Evolutionary conservation across 1,140 invertebrate genomes (phyloP).

Genomic region (Orussus abietinus): DNA sequence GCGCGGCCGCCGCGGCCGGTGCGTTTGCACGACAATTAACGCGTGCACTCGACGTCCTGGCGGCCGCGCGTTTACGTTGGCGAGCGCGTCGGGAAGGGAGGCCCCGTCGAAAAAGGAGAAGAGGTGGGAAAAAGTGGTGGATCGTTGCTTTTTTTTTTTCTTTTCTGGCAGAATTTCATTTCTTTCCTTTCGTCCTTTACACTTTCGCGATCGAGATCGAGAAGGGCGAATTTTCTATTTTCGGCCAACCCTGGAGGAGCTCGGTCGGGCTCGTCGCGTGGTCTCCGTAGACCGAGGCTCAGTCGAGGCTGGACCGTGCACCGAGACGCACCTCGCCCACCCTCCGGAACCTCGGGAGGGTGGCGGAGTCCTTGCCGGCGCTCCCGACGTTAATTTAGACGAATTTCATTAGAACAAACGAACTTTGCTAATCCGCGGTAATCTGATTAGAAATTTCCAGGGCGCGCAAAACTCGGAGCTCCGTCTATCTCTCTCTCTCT

Average conservation of each 20-base stretch:
- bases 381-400: constrained; percentile 48
- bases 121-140: background rate
- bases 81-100: too few species aligned
- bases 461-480: constrained; percentile 32
- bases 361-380: background rate
- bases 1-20: constrained; percentile 16
- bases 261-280: too few species aligned
- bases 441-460: constrained; percentile 55
- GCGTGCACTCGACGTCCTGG: constrained; percentile 27
- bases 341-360: background rate
- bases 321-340: constrained; percentile 7
- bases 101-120: constrained; percentile 3
- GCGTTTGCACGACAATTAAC: constrained; percentile 41
- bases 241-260: too few species aligned
- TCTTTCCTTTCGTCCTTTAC: constrained; percentile 2
- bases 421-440: constrained; percentile 54
- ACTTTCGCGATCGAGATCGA: constrained; percentile 13
- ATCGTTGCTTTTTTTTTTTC: too few species aligned
- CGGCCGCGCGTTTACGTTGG: constrained; percentile 27
- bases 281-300: constrained; percentile 10
- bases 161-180: background rate
- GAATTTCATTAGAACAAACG: constrained; percentile 56
- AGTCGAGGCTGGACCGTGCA: constrained; percentile 16
- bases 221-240: too few species aligned
- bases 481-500: constrained; percentile 7